Conservation (phyloP, 35 echinoderm and acorn worm species). For the Ophiothrix spiculata region DNA sequence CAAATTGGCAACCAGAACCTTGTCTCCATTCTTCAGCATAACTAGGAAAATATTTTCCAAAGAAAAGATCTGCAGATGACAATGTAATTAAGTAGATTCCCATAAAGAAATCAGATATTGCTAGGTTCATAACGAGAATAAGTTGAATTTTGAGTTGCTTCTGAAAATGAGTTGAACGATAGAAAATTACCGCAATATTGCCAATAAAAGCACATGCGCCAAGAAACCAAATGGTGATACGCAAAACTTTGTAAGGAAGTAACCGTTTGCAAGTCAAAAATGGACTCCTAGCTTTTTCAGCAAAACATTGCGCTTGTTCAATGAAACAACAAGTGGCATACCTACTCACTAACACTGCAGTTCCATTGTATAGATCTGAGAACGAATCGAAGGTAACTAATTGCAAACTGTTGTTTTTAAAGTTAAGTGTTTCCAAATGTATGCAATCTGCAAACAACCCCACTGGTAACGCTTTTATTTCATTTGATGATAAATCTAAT, state of each 20-base stretch:
- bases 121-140: slow-evolving; percentile 60
- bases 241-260: slow-evolving; percentile 18
- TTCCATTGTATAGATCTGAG: background rate
- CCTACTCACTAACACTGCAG: background rate
- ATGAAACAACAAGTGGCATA: slow-evolving; percentile 3
- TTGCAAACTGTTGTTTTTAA: background rate
- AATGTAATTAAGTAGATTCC: slow-evolving; percentile 75
- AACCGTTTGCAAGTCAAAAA: slow-evolving; percentile 21
- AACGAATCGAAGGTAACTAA: background rate
- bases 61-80: slow-evolving; percentile 52
- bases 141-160: background rate
- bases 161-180: background rate
- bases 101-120: slow-evolving; percentile 73
- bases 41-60: slow-evolving; percentile 40
- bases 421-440: background rate
- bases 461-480: background rate
- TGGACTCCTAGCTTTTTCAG: background rate
- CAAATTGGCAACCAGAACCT: slow-evolving; percentile 47
- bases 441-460: background rate
- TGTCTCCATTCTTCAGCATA: slow-evolving; percentile 50
- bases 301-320: background rate
- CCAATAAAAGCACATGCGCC: slow-evolving; percentile 59
- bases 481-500: background rate
- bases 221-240: slow-evolving; percentile 62
- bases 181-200: slow-evolving; percentile 51